Conservation (phyloP, 2,797 vertebrate genomes). For the Oceanodroma leucorhoa region DNA sequence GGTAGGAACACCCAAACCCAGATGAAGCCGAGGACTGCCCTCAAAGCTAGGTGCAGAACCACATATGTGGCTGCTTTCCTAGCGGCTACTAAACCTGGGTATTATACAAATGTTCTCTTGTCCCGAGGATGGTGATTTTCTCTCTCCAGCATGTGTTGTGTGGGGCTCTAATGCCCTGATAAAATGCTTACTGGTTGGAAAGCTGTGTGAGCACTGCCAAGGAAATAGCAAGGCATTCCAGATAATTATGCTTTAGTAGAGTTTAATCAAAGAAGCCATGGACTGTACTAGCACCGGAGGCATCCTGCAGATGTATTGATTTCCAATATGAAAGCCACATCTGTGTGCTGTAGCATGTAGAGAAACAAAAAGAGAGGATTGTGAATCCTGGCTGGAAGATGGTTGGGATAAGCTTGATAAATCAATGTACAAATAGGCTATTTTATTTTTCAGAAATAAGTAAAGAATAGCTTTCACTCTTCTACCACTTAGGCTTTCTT, state of each 20-base stretch:
- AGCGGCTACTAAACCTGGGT: not conserved
- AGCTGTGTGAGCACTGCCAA: conserved; percentile 17
- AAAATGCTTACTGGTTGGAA: conserved; percentile 2
- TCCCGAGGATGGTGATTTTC: not conserved
- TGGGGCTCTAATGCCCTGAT: not conserved
- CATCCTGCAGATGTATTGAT: conserved; percentile 36
- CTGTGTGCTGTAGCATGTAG: not conserved
- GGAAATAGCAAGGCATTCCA: conserved; percentile 64
- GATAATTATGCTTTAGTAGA: conserved; percentile 55
- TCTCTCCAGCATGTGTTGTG: not conserved
- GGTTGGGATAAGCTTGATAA: conserved; percentile 4
- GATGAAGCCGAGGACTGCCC: fast-evolving
- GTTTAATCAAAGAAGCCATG: conserved; percentile 64
- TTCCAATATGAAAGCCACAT: not conserved
- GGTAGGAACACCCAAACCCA: not conserved
- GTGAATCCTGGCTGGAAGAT: not conserved
- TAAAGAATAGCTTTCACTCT: not conserved
- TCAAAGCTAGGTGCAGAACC: not conserved
- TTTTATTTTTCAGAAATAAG: not conserved
- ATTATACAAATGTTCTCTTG: not conserved
- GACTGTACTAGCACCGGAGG: conserved; percentile 40
- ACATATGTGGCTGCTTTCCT: fast-evolving
- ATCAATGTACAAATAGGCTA: conserved; percentile 21
- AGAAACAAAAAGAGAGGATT: not conserved
- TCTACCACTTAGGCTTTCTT: not conserved